Percentiles rank a stretch among this genome's conserved stretches.
Conservation (phyloP, 2,888 invertebrate genomes). For the Hirtodrosophila alboralis region DNA sequence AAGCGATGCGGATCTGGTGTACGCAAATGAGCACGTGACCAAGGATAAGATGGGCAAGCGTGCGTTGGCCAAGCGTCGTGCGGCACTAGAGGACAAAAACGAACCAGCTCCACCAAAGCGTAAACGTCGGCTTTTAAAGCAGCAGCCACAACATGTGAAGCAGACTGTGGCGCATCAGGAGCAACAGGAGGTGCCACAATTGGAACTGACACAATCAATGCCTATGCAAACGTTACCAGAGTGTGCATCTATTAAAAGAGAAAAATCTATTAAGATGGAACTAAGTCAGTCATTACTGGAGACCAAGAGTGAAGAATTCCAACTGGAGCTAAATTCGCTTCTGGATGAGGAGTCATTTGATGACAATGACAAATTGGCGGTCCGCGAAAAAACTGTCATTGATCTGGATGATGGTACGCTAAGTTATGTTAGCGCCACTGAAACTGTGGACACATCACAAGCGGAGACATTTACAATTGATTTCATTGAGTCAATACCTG, state of each 20-base stretch:
- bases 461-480: constrained; percentile 36
- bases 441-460: constrained; percentile 7
- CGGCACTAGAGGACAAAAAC: constrained; percentile 16
- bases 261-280: constrained; percentile 52
- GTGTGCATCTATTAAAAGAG: constrained; percentile 49
- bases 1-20: constrained; percentile 69
- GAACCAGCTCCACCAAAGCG: constrained; percentile 23
- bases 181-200: constrained; percentile 9
- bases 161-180: constrained; percentile 15
- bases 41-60: constrained; percentile 65
- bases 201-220: neutral
- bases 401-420: constrained; percentile 57
- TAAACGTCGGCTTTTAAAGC: constrained; percentile 14
- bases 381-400: constrained; percentile 33
- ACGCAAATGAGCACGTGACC: constrained; percentile 78
- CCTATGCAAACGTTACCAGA: constrained; percentile 12
- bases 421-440: constrained; percentile 37
- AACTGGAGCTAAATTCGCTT: constrained; percentile 58
- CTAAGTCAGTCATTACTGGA: constrained; percentile 10
- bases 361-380: constrained; percentile 10
- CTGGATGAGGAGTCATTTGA: constrained; percentile 38
- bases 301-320: constrained; percentile 41
- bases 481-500: constrained; percentile 23
- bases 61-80: constrained; percentile 42
- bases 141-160: constrained; percentile 6